Evolutionary conservation across 1,140 invertebrate species (phyloP).

Genomic region (Drosophila pruinosa): DNA sequence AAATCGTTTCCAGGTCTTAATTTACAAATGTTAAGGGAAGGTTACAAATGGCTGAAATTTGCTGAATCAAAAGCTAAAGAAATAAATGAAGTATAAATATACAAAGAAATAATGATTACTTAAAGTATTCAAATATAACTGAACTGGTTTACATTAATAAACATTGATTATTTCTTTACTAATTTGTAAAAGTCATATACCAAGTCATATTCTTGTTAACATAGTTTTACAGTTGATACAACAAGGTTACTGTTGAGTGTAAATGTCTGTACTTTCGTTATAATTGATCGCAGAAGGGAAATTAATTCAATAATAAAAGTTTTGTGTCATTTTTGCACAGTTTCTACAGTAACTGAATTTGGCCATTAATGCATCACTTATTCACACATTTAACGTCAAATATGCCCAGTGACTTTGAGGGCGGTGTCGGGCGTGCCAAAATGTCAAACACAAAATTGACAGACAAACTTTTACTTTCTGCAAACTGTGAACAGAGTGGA

Average conservation of each 20-base stretch:
- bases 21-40: too few species aligned
- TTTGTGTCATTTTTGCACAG: slow-evolving; percentile 11
- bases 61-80: too few species aligned
- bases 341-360: slow-evolving; percentile 44
- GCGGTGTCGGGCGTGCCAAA: slow-evolving; percentile 43
- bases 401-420: not conserved
- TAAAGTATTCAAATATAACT: too few species aligned
- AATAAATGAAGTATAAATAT: too few species aligned
- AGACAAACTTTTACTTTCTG: slow-evolving; percentile 73
- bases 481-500: slow-evolving; percentile 31
- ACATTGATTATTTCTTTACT: too few species aligned
- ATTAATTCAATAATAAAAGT: slow-evolving; percentile 32
- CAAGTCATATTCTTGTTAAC: too few species aligned
- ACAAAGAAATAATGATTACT: too few species aligned
- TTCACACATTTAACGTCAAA: slow-evolving; percentile 37
- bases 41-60: too few species aligned
- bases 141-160: too few species aligned
- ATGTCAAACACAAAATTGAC: slow-evolving; percentile 65
- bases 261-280: not conserved
- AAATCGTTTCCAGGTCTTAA: not conserved
- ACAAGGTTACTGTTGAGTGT: too few species aligned
- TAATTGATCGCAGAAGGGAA: not conserved
- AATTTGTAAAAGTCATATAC: too few species aligned
- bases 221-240: too few species aligned
- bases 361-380: slow-evolving; percentile 43